A percentile compares a stretch with the other conserved stretches of the same genome.
phyloP scores from a whole-genome alignment of 2,888 invertebrate species.

The Epirrita christyi region DNA sequence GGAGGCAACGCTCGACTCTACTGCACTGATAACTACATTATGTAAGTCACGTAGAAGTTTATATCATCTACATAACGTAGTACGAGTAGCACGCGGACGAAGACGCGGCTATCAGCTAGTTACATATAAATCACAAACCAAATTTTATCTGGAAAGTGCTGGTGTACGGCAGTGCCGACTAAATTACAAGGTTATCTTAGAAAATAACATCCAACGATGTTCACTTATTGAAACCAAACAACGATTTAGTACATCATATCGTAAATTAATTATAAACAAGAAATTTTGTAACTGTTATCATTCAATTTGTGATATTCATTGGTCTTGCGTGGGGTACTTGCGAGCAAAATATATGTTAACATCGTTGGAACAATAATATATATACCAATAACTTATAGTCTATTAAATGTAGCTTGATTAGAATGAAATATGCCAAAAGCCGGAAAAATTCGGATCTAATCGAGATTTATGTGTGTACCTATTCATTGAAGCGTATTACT shows the following conservation, averaged over 20 bases:
- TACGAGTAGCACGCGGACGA: no score
- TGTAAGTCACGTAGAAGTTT: no score
- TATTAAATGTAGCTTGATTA: no score
- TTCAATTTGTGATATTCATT: constrained; percentile 44
- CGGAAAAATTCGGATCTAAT: no score
- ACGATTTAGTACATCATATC: constrained; percentile 44
- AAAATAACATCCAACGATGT: constrained; percentile 28
- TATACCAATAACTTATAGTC: no score
- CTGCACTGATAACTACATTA: no score
- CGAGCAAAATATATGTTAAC: not conserved
- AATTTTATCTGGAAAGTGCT: constrained; percentile 19
- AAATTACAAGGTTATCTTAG: constrained; percentile 28
- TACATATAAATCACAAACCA: constrained; percentile 22
- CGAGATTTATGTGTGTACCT: no score
- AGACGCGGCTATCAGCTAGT: not conserved
- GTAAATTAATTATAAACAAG: constrained; percentile 56
- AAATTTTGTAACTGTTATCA: constrained; percentile 51
- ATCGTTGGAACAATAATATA: no score
- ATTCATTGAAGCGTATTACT: no score
- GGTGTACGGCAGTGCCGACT: constrained; percentile 6
- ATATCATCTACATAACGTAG: no score
- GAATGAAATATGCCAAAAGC: no score
- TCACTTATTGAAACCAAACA: constrained; percentile 55
- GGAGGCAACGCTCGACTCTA: no score
- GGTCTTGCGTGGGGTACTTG: not conserved